Conservation (phyloP, 2,888 invertebrate genomes). For the Schrankia costaestrigalis region DNA sequence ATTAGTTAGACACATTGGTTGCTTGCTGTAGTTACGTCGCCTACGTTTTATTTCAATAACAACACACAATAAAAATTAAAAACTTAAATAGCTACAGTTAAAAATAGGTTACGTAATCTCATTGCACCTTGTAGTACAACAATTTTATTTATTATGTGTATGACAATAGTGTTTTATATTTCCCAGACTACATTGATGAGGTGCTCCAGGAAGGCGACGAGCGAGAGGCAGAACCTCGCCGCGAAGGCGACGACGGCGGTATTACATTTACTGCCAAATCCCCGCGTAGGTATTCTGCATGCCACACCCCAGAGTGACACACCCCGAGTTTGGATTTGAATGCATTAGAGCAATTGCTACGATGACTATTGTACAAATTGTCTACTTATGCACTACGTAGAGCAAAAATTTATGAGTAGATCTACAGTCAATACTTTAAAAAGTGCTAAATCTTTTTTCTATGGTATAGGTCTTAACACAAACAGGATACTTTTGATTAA, state of each 20-base stretch:
- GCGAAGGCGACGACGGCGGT: conserved; percentile 88
- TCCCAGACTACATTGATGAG: conserved; percentile 91
- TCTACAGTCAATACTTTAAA: not conserved
- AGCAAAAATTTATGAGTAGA: conserved; percentile 8
- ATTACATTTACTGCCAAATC: conserved; percentile 95
- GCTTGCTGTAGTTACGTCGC: too few relatives aligned
- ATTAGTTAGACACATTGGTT: too few relatives aligned
- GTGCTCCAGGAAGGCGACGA: conserved; percentile 84
- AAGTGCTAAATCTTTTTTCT: too few relatives aligned
- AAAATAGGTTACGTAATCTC: conserved; percentile 1
- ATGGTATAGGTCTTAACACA: too few relatives aligned
- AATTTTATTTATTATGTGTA: not conserved
- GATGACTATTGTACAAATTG: conserved; percentile 9
- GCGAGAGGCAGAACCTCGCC: conserved; percentile 64
- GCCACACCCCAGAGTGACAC: conserved; percentile 49
- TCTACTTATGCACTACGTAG: conserved; percentile 21
- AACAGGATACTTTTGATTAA: too few relatives aligned
- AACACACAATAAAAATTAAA: not conserved
- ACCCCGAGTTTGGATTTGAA: conserved; percentile 65
- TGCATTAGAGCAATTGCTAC: conserved; percentile 23
- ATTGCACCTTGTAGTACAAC: conserved; percentile 3
- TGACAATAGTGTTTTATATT: conserved; percentile 12
- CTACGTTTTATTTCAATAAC: too few relatives aligned
- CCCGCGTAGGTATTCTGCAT: conserved; percentile 88
- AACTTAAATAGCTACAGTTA: conserved; percentile 10